Evolutionary conservation across 1,140 invertebrate genomes (phyloP).

Genomic region (Heliothis virescens): DNA sequence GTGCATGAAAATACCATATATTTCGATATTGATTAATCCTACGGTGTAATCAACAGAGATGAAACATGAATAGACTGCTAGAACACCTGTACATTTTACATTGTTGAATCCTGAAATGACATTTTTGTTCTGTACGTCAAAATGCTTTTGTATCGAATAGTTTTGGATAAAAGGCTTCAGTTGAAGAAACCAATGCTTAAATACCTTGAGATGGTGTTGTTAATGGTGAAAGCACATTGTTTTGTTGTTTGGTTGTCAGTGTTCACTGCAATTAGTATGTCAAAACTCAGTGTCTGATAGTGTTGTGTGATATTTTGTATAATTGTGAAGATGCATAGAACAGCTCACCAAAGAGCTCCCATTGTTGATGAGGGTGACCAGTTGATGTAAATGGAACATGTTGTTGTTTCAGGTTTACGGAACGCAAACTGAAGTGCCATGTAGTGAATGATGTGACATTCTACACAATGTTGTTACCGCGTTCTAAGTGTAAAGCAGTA

Average conservation of each 20-base stretch:
- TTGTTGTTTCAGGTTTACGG: conserved; percentile 53
- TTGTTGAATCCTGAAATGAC: conserved; percentile 58
- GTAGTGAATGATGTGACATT: conserved; percentile 84
- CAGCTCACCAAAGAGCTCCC: no score
- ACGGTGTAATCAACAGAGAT: conserved; percentile 45
- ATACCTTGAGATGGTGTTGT: background rate
- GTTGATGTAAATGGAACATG: background rate
- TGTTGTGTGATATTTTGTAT: background rate
- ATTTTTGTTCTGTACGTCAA: conserved; percentile 70
- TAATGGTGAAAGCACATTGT: conserved; percentile 14
- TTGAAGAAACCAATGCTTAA: background rate
- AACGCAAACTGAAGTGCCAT: conserved; percentile 76
- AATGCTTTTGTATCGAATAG: conserved; percentile 44
- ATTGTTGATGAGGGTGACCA: background rate
- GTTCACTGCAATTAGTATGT: conserved; percentile 13
- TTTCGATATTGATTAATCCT: conserved; percentile 25
- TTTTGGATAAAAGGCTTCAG: background rate
- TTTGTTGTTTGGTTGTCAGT: conserved; percentile 35
- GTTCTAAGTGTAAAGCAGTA: conserved; percentile 83
- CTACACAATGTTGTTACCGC: conserved; percentile 83
- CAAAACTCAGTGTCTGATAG: background rate
- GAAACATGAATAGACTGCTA: conserved; percentile 44
- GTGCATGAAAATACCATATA: conserved; percentile 30
- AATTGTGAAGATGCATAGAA: no score
- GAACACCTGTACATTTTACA: conserved; percentile 41